These are phyloP conservation scores for Ammospiza nelsoni DNA, from an alignment of 2,113 vertebrate genomes.

Conservation along the genomic window DNA sequence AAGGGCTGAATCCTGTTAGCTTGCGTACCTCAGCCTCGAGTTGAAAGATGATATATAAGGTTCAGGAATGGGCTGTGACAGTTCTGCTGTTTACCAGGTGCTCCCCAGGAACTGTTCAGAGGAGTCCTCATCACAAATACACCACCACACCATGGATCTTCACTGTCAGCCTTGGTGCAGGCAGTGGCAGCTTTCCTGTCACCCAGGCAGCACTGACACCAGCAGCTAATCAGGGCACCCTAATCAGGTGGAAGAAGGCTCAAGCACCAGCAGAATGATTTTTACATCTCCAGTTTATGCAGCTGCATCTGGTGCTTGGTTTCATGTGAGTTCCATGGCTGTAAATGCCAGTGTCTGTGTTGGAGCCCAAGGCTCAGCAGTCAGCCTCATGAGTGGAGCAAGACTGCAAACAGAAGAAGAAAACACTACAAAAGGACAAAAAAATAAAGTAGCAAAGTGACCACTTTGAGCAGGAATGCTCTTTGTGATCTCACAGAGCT, in stretches of 20 bases:
- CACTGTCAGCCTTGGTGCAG: neutral
- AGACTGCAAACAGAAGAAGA: neutral
- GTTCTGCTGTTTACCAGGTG: neutral
- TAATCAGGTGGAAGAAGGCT: neutral
- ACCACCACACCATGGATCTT: neutral
- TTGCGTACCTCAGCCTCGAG: neutral
- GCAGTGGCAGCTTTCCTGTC: neutral
- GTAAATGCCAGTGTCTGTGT: neutral
- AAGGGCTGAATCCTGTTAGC: neutral
- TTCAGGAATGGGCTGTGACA: neutral
- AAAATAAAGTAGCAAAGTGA: neutral
- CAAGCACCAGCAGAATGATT: fast-evolving
- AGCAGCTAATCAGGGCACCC: neutral
- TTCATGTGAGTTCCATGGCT: neutral
- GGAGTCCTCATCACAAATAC: neutral
- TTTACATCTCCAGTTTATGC: neutral
- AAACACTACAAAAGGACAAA: neutral
- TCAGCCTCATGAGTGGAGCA: neutral
- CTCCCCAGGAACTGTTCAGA: neutral
- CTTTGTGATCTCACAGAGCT: neutral
- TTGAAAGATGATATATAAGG: neutral
- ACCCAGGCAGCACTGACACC: neutral
- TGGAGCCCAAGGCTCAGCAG: neutral
- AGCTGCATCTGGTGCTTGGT: neutral
- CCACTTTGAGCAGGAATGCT: neutral